Evolutionary conservation across 2,888 invertebrate species (phyloP).

Genomic region (Mesochorus sp.): DNA sequence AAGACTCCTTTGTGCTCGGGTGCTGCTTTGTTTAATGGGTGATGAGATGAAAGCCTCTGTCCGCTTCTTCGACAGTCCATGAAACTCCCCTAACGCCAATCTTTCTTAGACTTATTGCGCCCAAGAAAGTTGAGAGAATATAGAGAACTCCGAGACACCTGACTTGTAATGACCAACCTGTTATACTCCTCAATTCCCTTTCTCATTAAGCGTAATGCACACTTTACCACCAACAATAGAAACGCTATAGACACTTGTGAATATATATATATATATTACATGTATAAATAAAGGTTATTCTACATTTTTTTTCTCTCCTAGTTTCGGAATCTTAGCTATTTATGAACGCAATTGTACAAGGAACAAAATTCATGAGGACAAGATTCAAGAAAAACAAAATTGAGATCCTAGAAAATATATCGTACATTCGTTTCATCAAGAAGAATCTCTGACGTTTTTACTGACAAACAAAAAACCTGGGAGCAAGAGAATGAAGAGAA

Average conservation of each 20-base stretch:
- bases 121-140: background rate
- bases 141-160: background rate
- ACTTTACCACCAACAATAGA: background rate
- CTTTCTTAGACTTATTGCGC: slow-evolving; percentile 21
- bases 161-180: background rate
- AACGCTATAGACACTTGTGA: background rate
- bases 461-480: slow-evolving; percentile 37
- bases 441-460: slow-evolving; percentile 30
- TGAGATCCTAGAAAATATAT: too few relatives aligned
- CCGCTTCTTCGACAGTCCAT: slow-evolving; percentile 43
- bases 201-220: background rate
- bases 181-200: background rate
- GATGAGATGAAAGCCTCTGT: slow-evolving; percentile 77
- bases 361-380: too few relatives aligned
- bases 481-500: slow-evolving; percentile 30
- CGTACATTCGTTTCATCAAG: slow-evolving; percentile 32
- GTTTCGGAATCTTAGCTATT: background rate
- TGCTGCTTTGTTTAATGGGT: slow-evolving; percentile 79
- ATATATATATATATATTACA: too few relatives aligned
- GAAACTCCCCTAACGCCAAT: slow-evolving; percentile 42
- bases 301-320: too few relatives aligned
- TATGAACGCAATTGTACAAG: too few relatives aligned
- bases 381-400: too few relatives aligned
- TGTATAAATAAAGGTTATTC: too few relatives aligned
- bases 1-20: slow-evolving; percentile 73